Conservation (phyloP, 2,797 vertebrate species). For the Thamnophis elegans region DNA sequence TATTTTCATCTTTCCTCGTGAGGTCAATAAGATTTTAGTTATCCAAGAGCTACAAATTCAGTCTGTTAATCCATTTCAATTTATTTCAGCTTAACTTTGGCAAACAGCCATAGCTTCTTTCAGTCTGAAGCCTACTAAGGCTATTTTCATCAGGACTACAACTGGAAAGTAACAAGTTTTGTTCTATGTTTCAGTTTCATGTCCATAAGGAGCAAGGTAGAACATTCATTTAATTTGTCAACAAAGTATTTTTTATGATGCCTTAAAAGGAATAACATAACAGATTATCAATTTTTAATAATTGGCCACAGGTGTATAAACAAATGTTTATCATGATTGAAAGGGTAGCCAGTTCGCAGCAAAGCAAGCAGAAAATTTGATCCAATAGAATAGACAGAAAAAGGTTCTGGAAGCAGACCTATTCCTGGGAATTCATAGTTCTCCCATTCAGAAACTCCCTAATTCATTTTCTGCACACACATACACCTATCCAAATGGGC, state of each 20-base stretch:
- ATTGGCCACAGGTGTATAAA: neutral
- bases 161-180: conserved; percentile 38
- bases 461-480: neutral
- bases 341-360: neutral
- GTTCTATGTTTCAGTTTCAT: neutral
- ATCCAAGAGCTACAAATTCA: conserved; percentile 53
- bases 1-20: conserved; percentile 47
- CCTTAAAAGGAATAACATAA: neutral
- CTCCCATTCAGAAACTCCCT: neutral
- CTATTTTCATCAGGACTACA: conserved; percentile 18
- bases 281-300: neutral
- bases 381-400: neutral
- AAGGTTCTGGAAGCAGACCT: neutral
- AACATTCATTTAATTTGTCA: neutral
- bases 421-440: neutral
- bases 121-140: conserved; percentile 32
- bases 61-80: conserved; percentile 57
- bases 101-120: conserved; percentile 31
- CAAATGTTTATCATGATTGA: neutral
- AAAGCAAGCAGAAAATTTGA: neutral
- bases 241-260: neutral
- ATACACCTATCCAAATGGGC: neutral
- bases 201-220: neutral
- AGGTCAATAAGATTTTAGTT: conserved; percentile 56
- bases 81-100: conserved; percentile 53